phyloP scores from a whole-genome alignment of 2,888 invertebrate species.

The Chironomus riparius region DNA sequence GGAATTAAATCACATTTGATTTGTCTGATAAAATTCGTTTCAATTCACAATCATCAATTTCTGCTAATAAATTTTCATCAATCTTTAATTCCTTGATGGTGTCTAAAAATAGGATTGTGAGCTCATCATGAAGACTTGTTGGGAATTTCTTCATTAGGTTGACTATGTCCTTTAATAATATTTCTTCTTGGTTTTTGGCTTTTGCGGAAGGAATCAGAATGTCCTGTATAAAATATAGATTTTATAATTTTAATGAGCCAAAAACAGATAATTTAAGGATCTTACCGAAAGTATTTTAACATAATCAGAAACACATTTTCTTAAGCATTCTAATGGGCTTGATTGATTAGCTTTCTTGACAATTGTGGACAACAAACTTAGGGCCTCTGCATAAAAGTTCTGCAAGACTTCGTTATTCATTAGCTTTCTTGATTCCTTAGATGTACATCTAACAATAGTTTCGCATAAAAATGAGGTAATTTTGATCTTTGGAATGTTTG shows the following conservation, averaged over 20 bases:
- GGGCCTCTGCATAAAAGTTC: neutral
- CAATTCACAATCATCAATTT: conserved; percentile 15
- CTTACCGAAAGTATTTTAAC: conserved; percentile 5
- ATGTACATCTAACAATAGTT: conserved; percentile 36
- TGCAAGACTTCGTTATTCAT: conserved; percentile 33
- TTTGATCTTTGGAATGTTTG: neutral
- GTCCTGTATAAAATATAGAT: neutral
- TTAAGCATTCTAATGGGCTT: neutral
- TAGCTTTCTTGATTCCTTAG: conserved; percentile 36
- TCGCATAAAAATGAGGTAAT: conserved; percentile 28
- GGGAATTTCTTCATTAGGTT: conserved; percentile 9
- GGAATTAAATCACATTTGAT: neutral
- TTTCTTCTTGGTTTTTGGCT: neutral
- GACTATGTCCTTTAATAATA: neutral
- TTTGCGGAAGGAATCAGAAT: neutral
- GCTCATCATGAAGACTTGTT: neutral
- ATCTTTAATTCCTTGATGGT: neutral
- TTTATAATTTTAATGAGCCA: no score
- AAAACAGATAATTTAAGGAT: neutral
- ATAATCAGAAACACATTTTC: conserved; percentile 15
- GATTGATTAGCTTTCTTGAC: conserved; percentile 11
- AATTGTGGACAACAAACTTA: neutral
- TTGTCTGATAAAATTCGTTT: conserved; percentile 12
- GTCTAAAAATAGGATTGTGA: conserved; percentile 11
- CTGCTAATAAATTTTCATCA: neutral